Evolutionary conservation across 2,113 vertebrate genomes (phyloP).

Genomic region (Leucosticte australis): DNA sequence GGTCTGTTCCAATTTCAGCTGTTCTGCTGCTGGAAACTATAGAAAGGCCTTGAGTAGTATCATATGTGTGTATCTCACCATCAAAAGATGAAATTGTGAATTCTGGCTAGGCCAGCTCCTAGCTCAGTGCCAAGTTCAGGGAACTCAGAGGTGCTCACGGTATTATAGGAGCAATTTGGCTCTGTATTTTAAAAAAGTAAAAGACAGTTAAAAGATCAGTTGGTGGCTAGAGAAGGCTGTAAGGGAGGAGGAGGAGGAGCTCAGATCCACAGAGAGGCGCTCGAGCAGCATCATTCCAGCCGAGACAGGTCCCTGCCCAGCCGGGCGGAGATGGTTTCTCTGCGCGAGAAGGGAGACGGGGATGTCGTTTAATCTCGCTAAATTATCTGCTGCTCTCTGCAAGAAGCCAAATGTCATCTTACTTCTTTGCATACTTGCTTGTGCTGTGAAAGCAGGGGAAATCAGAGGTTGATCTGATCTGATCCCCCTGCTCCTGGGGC

Average conservation of each 20-base stretch:
- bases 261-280: conserved; percentile 49
- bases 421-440: not conserved
- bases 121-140: not conserved
- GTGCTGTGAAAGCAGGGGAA: conserved; percentile 15
- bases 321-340: not conserved
- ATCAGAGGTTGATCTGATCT: conserved; percentile 7
- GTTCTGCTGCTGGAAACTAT: not conserved
- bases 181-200: not conserved
- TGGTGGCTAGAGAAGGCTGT: not conserved
- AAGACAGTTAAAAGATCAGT: not conserved
- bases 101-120: not conserved
- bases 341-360: not conserved
- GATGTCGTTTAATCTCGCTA: not conserved
- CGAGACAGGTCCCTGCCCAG: not conserved
- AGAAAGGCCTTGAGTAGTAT: not conserved
- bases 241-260: not conserved
- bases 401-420: conserved; percentile 39
- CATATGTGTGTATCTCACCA: not conserved
- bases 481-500: not conserved
- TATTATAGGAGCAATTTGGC: not conserved
- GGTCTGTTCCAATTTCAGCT: not conserved
- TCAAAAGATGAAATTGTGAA: not conserved
- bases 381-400: conserved; percentile 44
- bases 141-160: not conserved
- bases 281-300: not conserved